Evolutionary conservation across 2,113 vertebrate genomes (phyloP).

Genomic region (Pongo abelii): DNA sequence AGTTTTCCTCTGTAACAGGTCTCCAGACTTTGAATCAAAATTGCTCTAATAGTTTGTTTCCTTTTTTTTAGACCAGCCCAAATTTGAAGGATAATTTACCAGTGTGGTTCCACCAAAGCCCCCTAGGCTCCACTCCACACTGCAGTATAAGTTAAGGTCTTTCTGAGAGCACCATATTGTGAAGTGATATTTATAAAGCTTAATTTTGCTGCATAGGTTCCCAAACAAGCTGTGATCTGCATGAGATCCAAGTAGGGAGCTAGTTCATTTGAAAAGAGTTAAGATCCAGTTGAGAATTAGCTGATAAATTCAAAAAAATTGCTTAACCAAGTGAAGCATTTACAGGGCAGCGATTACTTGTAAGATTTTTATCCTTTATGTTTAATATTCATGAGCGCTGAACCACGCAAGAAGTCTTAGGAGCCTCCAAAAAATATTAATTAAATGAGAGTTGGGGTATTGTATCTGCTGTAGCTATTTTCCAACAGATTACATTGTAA

Average conservation of each 20-base stretch:
- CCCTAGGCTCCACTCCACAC: neutral
- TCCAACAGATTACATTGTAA: constrained; percentile 59
- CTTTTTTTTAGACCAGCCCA: neutral
- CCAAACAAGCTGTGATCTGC: constrained; percentile 45
- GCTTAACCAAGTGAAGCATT: constrained; percentile 57
- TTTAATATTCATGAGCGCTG: constrained; percentile 64
- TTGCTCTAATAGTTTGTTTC: neutral
- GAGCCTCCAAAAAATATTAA: constrained; percentile 47
- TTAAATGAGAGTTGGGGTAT: constrained; percentile 57
- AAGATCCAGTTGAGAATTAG: constrained; percentile 49
- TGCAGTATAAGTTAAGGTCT: neutral
- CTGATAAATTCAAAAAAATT: constrained; percentile 53
- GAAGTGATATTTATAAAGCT: neutral
- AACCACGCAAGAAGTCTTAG: constrained; percentile 47
- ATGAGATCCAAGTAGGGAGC: constrained; percentile 18
- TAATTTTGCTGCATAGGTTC: constrained; percentile 4
- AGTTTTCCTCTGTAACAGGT: neutral
- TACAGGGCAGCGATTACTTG: neutral
- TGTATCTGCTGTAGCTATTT: constrained; percentile 64
- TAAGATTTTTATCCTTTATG: constrained; percentile 63
- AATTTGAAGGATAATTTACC: neutral
- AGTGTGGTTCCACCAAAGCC: neutral
- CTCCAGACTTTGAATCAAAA: constrained; percentile 27
- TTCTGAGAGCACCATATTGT: neutral
- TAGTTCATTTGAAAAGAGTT: constrained; percentile 67